Conservation (phyloP, 2,113 vertebrate species). For the Collichthys lucidus region DNA sequence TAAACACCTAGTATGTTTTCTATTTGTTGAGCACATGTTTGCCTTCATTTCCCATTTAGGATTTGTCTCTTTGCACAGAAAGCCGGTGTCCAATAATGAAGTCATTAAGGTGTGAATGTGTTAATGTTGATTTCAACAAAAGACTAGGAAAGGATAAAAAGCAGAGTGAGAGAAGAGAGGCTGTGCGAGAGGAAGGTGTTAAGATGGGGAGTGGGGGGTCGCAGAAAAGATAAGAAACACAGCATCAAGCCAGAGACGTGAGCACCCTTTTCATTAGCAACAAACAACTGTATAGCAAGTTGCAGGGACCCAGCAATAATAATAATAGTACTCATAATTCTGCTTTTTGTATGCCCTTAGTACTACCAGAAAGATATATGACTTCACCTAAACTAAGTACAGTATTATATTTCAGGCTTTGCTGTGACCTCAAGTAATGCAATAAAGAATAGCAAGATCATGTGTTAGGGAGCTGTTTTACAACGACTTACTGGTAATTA, state of each 20-base stretch:
- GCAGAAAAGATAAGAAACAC: conserved; percentile 45
- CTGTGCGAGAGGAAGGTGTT: conserved; percentile 40
- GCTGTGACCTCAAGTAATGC: not conserved
- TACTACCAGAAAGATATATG: not conserved
- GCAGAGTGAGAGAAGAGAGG: conserved; percentile 31
- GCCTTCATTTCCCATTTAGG: conserved; percentile 33
- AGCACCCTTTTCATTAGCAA: conserved; percentile 53
- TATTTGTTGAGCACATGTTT: conserved; percentile 39
- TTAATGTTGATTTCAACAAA: conserved; percentile 56
- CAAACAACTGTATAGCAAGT: conserved; percentile 23
- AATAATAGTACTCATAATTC: not conserved
- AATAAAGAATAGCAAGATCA: not conserved
- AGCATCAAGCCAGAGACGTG: conserved; percentile 39
- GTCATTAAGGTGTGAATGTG: conserved; percentile 36
- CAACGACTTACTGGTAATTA: not conserved
- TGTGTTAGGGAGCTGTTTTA: not conserved
- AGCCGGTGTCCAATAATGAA: conserved; percentile 45
- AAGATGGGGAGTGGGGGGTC: conserved; percentile 19
- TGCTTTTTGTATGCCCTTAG: not conserved
- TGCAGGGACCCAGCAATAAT: not conserved
- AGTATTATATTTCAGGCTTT: conserved; percentile 3
- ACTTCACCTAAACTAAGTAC: not conserved
- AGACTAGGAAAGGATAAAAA: conserved; percentile 10
- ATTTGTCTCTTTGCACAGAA: conserved; percentile 43
- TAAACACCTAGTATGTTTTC: conserved; percentile 30